Evolutionary conservation across 1,140 invertebrate genomes (phyloP).

Genomic region (Odontomachus brunneus): DNA sequence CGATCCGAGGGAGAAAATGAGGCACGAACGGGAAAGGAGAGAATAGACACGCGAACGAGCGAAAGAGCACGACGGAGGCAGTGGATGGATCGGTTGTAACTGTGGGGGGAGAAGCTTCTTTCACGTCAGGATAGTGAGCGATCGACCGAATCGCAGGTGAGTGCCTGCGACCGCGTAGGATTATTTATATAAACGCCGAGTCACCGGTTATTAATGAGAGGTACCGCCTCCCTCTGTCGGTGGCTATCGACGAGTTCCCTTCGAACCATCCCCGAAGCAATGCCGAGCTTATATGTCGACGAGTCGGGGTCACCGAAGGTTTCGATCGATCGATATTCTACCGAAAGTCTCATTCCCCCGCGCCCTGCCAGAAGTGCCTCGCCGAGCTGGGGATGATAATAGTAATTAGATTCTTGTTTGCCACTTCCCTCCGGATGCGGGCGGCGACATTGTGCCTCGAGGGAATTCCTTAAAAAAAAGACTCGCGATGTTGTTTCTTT

Average conservation of each 20-base stretch:
- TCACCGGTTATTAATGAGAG: constrained; percentile 81
- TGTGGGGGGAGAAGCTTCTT: constrained; percentile 73
- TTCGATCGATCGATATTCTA: constrained; percentile 61
- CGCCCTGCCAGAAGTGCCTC: constrained; percentile 14
- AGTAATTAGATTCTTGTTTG: constrained; percentile 42
- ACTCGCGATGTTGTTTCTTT: too few relatives aligned
- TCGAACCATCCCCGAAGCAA: constrained; percentile 46
- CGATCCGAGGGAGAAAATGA: constrained; percentile 13
- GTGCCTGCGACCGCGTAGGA: constrained; percentile 76
- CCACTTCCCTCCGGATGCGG: background rate
- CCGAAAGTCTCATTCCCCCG: background rate
- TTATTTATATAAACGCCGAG: constrained; percentile 81
- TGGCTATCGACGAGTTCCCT: constrained; percentile 62
- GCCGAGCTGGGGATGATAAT: constrained; percentile 24
- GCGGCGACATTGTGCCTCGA: too few relatives aligned
- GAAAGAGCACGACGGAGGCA: constrained; percentile 58
- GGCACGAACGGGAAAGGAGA: constrained; percentile 29
- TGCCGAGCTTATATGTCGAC: constrained; percentile 26
- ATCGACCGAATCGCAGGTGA: constrained; percentile 79
- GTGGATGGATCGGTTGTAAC: constrained; percentile 70
- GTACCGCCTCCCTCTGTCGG: constrained; percentile 65
- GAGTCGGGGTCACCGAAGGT: constrained; percentile 44
- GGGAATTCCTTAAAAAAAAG: too few relatives aligned
- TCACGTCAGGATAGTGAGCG: constrained; percentile 79
- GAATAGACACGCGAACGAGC: constrained; percentile 35